These are phyloP conservation scores for Oncorhynchus kisutch DNA, from an alignment of 2,113 vertebrate genomes.

Conservation along the genomic window DNA sequence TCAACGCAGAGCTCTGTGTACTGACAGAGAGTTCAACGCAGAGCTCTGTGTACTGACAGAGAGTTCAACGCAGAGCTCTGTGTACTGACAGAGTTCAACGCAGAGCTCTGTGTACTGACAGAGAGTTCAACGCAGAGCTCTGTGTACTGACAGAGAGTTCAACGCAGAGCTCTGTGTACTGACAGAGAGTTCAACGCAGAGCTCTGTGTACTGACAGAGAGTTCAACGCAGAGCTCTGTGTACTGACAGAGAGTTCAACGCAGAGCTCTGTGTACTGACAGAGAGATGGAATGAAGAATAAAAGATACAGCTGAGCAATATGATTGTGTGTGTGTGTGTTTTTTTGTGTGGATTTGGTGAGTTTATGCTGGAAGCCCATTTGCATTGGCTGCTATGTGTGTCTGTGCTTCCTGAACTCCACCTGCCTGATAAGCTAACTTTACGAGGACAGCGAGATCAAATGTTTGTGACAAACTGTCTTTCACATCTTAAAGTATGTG, in stretches of 20 bases:
- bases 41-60: slow-evolving; percentile 55
- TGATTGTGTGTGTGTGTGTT: slow-evolving; percentile 6
- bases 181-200: no score
- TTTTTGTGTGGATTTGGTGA: slow-evolving; percentile 26
- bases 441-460: background rate
- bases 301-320: slow-evolving; percentile 64
- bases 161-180: no score
- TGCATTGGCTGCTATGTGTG: no score
- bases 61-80: background rate
- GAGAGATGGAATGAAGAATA: slow-evolving; percentile 63
- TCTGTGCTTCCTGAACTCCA: no score
- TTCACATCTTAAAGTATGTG: background rate
- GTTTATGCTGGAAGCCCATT: background rate
- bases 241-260: no score
- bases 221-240: no score
- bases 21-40: no score
- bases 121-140: slow-evolving; percentile 14
- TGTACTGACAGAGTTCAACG: no score
- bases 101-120: slow-evolving; percentile 51
- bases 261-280: slow-evolving; percentile 51
- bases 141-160: no score
- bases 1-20: no score
- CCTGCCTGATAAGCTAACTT: background rate
- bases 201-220: no score
- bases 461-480: background rate